Percentiles rank a stretch among this genome's conserved stretches.
These are phyloP conservation scores for Notolabrus celidotus DNA, from an alignment of 2,797 vertebrate species.

Conservation along the genomic window DNA sequence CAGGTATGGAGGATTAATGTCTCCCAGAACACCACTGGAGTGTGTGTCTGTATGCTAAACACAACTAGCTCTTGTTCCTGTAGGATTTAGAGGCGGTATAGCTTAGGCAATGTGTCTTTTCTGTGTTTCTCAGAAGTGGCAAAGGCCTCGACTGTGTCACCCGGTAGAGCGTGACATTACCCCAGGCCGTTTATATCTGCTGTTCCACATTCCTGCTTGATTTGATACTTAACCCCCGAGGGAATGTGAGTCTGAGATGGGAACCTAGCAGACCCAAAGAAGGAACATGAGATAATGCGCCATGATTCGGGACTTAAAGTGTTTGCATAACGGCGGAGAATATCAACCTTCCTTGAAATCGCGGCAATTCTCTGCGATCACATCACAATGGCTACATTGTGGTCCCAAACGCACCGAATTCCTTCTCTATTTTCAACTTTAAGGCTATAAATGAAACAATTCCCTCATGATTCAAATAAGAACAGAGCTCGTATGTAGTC, in stretches of 20 bases:
- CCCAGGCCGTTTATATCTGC: conserved; percentile 49
- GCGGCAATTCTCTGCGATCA: too few relatives aligned
- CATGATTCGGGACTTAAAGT: conserved; percentile 17
- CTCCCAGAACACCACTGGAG: neutral
- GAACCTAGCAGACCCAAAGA: too few relatives aligned
- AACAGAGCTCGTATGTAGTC: conserved; percentile 23
- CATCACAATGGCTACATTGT: too few relatives aligned
- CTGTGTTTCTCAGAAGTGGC: neutral
- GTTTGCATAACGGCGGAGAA: too few relatives aligned
- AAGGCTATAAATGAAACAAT: too few relatives aligned
- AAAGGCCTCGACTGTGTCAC: conserved; percentile 32
- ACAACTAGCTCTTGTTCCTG: conserved; percentile 8
- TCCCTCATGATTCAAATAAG: too few relatives aligned
- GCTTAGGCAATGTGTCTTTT: conserved; percentile 29
- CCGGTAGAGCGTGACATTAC: conserved; percentile 40
- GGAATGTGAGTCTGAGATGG: conserved; percentile 21
- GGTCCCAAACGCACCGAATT: too few relatives aligned
- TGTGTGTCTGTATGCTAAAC: conserved; percentile 8
- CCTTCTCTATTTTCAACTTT: too few relatives aligned
- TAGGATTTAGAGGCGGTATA: too few relatives aligned
- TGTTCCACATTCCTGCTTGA: conserved; percentile 43
- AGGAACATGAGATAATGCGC: neutral
- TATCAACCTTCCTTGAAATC: too few relatives aligned
- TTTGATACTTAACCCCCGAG: conserved; percentile 25
- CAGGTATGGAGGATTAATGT: neutral